Conservation (phyloP, 2,888 invertebrate species). For the Schrankia costaestrigalis region DNA sequence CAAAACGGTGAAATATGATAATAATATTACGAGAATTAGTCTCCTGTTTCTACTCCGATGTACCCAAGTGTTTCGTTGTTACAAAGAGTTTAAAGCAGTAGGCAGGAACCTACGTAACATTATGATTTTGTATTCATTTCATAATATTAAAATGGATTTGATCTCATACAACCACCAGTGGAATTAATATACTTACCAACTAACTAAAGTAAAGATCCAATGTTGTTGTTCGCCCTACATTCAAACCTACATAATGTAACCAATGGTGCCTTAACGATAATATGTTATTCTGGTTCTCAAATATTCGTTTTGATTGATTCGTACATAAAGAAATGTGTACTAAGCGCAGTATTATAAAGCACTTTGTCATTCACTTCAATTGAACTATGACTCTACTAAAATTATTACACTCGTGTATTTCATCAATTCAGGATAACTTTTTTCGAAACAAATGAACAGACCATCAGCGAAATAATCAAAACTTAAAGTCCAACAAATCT, state of each 20-base stretch:
- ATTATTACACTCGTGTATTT: constrained; percentile 4
- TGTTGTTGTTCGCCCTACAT: constrained; percentile 29
- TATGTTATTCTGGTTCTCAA: constrained; percentile 26
- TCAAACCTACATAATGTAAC: constrained; percentile 44
- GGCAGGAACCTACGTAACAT: constrained; percentile 17
- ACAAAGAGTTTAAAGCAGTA: constrained; percentile 18
- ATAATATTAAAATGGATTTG: constrained; percentile 61
- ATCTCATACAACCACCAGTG: constrained; percentile 78
- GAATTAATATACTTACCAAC: constrained; percentile 49
- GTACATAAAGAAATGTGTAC: constrained; percentile 7
- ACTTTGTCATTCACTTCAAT: neutral
- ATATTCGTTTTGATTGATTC: constrained; percentile 19
- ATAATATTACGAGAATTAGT: too few relatives aligned
- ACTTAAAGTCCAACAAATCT: too few relatives aligned
- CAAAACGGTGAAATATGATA: too few relatives aligned
- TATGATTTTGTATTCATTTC: constrained; percentile 31
- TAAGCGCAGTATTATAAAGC: constrained; percentile 17
- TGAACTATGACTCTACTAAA: neutral
- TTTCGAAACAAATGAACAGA: constrained; percentile 19
- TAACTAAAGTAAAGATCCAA: constrained; percentile 36
- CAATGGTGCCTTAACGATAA: constrained; percentile 72
- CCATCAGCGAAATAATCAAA: constrained; percentile 43
- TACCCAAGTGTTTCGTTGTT: constrained; percentile 18
- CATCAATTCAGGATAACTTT: constrained; percentile 17
- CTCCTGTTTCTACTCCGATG: constrained; percentile 11